Evolutionary conservation across 1,140 invertebrate genomes (phyloP), one percentile per base, ranked within the genome.

Genomic region (Holotrichia oblita): DNA sequence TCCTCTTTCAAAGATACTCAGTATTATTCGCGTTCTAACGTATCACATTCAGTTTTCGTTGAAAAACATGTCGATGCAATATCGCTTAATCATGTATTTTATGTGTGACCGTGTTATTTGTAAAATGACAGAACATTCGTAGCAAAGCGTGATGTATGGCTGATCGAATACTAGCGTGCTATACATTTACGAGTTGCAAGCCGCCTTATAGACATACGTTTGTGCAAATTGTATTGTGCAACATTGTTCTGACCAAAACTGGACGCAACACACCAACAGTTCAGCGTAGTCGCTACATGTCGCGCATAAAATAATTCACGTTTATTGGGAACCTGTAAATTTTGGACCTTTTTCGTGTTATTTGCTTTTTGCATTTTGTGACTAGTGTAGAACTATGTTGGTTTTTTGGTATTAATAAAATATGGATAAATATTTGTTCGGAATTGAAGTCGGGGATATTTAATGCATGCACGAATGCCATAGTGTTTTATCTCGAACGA

Each of bases 121-220:
- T 74, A 74, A 74, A 74, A 74, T 74, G 73, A 74, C 73, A 74
- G 73, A 74, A 74, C 73, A 74, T 74, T 34, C 73, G 73, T 74
- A 74, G 27, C 22, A 42, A n/a, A 41, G 17, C 34, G 73, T 74
- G 73, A 74, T 74, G 73, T 41, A 74, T 74, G 40, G 64, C 34
- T 14, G 41, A 20, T 34, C 41, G 73, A 41, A 74, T 41, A 34
- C 64, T 17, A 17, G 10, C 44, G 2, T 48, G n/a, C n/a, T n/a
- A n/a, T n/a, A n/a, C 44, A 17, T 69, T 17, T 24, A 20, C 61
- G 44, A 48, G n/a, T 48, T 17, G 2, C 27, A 1, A 34, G 44
- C 7, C 44, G 22, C 61, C 61, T 24, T 69, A n/a, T 17, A 14
- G 48, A n/a, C 64, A 34, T 72, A 14, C 64, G 22, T 72, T 72